Evolutionary conservation across 2,888 invertebrate species (phyloP), one percentile per base, ranked within the genome.

Genomic region (Hipparchia sbordonii): DNA sequence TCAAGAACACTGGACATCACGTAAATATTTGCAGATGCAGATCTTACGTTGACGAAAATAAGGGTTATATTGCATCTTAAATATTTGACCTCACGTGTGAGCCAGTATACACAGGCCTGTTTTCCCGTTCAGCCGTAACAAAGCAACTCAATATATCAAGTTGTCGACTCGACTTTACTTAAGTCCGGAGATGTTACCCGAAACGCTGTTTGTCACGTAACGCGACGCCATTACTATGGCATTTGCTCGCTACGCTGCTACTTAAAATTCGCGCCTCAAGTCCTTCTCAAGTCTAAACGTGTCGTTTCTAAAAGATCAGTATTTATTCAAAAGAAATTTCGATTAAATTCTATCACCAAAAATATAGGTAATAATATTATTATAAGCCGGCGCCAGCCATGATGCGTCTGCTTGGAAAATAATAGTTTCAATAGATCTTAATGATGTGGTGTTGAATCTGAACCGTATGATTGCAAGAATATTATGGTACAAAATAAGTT

Each of bases 141-240:
- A 89, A 88, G 89, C 87, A 87, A 85, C 82, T 82, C 86, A 88
- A 92, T 92, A 91, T 90, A 92, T 93, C 91, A 92, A 87, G 86
- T 86, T 88, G 91, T 87, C 88, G 86, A 82, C 83, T 84, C 80
- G 83, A 85, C 84, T 85, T 86, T 86, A 81, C 86, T 80, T 81
- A 84, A 85, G 83, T 85, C 84, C 82, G 85, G 84, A 85, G 85
- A 85, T 85, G 85, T 88, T 86, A 86, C 86, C 87, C 81, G 82
- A 84, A 84, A 82, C 84, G 82, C 82, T 88, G 87, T 89, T 89
- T 90, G 87, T 90, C 85, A 87, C 86, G 86, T 83, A 83, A 83
- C 84, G 82, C 83, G 82, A 82, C 77, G 80, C 84, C 80, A 81
- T 84, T 85, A 82, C 83, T 82, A 81, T 79, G 70, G 78, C 78